Evolutionary conservation across 2,888 invertebrate genomes (phyloP).

Genomic region (Craniophora ligustri): DNA sequence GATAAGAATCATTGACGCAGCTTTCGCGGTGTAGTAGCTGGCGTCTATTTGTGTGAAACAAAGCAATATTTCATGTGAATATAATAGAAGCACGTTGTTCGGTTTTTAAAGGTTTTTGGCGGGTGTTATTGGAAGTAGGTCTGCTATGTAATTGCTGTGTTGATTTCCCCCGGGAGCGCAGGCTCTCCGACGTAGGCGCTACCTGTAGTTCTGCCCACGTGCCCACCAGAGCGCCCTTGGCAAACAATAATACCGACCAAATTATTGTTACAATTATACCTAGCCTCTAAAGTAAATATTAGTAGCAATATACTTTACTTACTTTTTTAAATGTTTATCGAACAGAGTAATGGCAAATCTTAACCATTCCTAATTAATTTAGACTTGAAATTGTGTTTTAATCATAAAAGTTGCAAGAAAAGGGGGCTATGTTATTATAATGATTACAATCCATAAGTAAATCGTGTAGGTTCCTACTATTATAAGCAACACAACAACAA

Average conservation of each 20-base stretch:
- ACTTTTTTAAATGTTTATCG: neutral
- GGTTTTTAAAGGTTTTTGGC: slow-evolving; percentile 76
- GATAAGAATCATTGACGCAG: slow-evolving; percentile 68
- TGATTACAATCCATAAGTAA: too few species aligned
- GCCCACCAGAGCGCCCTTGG: slow-evolving; percentile 56
- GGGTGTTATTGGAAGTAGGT: slow-evolving; percentile 81
- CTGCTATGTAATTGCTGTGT: slow-evolving; percentile 85
- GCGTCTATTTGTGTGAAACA: slow-evolving; percentile 45
- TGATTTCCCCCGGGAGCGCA: slow-evolving; percentile 83
- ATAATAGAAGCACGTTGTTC: slow-evolving; percentile 62
- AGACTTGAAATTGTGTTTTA: neutral
- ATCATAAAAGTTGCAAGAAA: neutral
- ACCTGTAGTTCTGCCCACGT: slow-evolving; percentile 65
- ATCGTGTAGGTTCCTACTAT: too few species aligned
- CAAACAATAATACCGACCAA: slow-evolving; percentile 60
- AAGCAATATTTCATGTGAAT: slow-evolving; percentile 50
- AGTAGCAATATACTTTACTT: neutral
- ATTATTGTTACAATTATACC: slow-evolving; percentile 35
- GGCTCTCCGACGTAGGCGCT: slow-evolving; percentile 68
- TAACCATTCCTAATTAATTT: too few species aligned
- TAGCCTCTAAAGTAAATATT: neutral
- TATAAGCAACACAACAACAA: neutral
- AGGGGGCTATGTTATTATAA: too few species aligned
- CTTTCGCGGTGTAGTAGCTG: slow-evolving; percentile 55
- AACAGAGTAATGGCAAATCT: too few species aligned